Evolutionary conservation across 2,113 vertebrate species (phyloP).

Genomic region (Prinia subflava): DNA sequence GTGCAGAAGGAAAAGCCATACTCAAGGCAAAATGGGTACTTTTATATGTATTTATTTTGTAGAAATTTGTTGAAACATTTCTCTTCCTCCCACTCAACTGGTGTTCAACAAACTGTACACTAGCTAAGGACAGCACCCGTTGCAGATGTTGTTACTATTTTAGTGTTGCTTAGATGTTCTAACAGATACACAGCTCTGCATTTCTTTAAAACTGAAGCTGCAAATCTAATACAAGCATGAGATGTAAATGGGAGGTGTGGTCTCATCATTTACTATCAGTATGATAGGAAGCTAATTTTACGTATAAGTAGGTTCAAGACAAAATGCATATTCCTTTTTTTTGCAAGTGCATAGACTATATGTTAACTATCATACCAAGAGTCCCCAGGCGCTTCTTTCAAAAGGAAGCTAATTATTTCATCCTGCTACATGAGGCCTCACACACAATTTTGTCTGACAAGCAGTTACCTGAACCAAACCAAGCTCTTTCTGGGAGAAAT

Average conservation of each 20-base stretch:
- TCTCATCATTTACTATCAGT: not conserved
- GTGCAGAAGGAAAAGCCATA: not conserved
- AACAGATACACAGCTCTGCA: not conserved
- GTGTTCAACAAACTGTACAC: constrained; percentile 15
- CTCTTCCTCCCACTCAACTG: constrained; percentile 44
- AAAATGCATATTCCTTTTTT: not conserved
- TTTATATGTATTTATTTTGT: constrained; percentile 22
- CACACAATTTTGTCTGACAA: not conserved
- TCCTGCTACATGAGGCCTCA: not conserved
- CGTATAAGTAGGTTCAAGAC: not conserved
- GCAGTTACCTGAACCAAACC: not conserved
- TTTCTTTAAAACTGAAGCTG: constrained; percentile 1
- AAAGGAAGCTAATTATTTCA: not conserved
- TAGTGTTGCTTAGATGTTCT: not conserved
- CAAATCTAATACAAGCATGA: not conserved
- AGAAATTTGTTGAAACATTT: constrained; percentile 24
- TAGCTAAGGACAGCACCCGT: not conserved
- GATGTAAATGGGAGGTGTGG: not conserved
- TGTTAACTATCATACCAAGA: not conserved
- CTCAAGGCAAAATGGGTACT: not conserved
- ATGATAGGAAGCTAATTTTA: not conserved
- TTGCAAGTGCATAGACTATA: not conserved
- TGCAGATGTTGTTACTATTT: constrained; percentile 62
- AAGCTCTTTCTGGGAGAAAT: not conserved
- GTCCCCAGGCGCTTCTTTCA: not conserved